These are phyloP conservation scores for Cirrhinus molitorella DNA, from an alignment of 2,797 vertebrate species.

Conservation along the genomic window DNA sequence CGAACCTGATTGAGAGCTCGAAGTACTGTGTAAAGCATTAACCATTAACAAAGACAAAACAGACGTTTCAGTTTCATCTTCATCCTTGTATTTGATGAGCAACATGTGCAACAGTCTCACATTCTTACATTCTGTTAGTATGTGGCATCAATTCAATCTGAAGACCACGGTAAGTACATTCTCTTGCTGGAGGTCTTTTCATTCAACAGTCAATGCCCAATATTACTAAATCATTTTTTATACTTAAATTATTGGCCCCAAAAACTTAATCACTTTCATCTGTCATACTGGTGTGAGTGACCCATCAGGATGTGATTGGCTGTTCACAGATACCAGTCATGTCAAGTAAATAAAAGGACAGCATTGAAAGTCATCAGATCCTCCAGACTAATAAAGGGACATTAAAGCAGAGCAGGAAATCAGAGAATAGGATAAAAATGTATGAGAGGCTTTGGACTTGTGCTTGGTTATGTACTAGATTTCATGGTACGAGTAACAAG, in stretches of 20 bases:
- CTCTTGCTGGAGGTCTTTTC: slow-evolving; percentile 60
- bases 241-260: slow-evolving; percentile 26
- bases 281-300: not conserved
- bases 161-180: slow-evolving; percentile 61
- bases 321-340: slow-evolving; percentile 17
- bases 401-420: slow-evolving; percentile 30
- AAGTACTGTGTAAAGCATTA: slow-evolving; percentile 8
- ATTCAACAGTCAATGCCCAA: slow-evolving; percentile 62
- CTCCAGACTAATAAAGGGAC: slow-evolving; percentile 32
- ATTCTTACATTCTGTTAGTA: slow-evolving; percentile 66
- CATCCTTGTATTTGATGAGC: slow-evolving; percentile 74
- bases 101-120: slow-evolving; percentile 69
- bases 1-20: not conserved
- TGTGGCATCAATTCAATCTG: slow-evolving; percentile 47
- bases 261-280: slow-evolving; percentile 8
- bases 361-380: slow-evolving; percentile 50
- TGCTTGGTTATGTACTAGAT: slow-evolving; percentile 29
- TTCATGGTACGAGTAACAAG: not conserved
- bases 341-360: slow-evolving; percentile 36
- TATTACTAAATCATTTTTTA: slow-evolving; percentile 27
- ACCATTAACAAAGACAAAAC: slow-evolving; percentile 49
- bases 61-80: slow-evolving; percentile 52
- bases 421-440: not conserved
- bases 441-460: slow-evolving; percentile 56
- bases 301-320: not conserved